Base-by-base conservation (phyloP, 92 coral and sea anemone genomes). In the Paragorgia papillata region DNA sequence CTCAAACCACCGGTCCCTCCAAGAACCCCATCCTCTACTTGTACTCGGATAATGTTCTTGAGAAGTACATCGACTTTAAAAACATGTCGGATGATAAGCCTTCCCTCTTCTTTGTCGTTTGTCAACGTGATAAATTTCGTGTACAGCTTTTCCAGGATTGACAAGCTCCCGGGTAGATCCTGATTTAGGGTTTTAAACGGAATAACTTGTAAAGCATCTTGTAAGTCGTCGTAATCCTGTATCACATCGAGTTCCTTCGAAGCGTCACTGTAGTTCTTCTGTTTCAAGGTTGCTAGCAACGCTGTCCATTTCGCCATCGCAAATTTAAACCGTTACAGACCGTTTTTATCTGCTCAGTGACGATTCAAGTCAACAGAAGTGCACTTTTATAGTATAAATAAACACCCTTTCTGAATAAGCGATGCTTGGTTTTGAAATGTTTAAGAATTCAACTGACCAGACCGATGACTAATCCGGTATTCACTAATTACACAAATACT, bases 131-230 rank as follows among this genome's bases (percentile, higher is more conserved):
- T 46, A 30, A 93, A 80, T 78, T 90, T 93, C 58, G 82, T 56
- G 69, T 76, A 93, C 7, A 93, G 34, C 5, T 90, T 90, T 1
- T 92, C 90, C 1, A 93, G 76, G 59, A 89, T 71, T 13, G 80
- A 75, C 57, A 93, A 83, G 63, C 94, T 93, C 41, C 84, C 89
- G 1, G 97, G 97, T 9, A 93, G 76, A 37, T 93, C 97, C 49
- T 66, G 69, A 59, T 90, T 87, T 20, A 93, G 79, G 57, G 74
- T 82, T 60, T 93, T 96, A 40, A 90, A 55, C 14, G 91, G 88
- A 25, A 93, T 80, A 18, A 87, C 87, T 57, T 83, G 85, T 46
- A 91, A 58, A 32, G 92, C 87, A 43, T 91, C 85, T 29, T 84
- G 84, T n/a, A 93, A 66, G 22, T 91, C 97, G 77, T 93, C 97